Conservation (phyloP, 2,797 vertebrate genomes). For the Pagetopsis macropterus region DNA sequence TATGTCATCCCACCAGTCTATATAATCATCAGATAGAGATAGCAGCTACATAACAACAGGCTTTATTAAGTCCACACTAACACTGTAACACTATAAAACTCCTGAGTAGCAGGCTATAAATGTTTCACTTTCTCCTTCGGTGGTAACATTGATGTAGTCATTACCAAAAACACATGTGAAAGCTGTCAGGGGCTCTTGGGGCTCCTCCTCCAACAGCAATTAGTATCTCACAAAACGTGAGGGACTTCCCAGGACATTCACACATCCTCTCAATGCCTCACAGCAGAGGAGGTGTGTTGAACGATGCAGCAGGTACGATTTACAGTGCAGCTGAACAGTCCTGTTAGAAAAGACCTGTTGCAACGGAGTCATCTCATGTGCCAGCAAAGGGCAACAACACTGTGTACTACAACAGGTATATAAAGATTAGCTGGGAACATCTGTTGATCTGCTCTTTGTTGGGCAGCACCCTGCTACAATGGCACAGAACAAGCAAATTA, state of each 20-base stretch:
- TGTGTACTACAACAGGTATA: slow-evolving; percentile 17
- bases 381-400: background rate
- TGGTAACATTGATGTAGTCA: slow-evolving; percentile 10
- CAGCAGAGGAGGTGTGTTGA: slow-evolving; percentile 1
- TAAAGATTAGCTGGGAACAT: slow-evolving; percentile 36
- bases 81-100: background rate
- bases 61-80: background rate
- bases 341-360: slow-evolving; percentile 5
- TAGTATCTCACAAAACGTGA: slow-evolving; percentile 13
- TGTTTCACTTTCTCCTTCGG: slow-evolving; percentile 25
- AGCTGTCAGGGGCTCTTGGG: slow-evolving; percentile 18
- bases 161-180: slow-evolving; percentile 41
- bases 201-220: slow-evolving; percentile 15
- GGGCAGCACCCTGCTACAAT: slow-evolving; percentile 26
- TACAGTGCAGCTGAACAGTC: background rate
- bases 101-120: slow-evolving; percentile 14
- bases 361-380: background rate
- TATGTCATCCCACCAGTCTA: background rate
- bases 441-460: slow-evolving; percentile 42
- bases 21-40: background rate
- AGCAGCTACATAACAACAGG: background rate
- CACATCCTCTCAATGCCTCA: slow-evolving; percentile 5
- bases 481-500: slow-evolving; percentile 31
- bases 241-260: slow-evolving; percentile 19
- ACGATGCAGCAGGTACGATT: background rate